A percentile compares a stretch with the other conserved stretches of the same genome.
These are phyloP conservation scores for Megaceryle maxima DNA, from an alignment of 2,113 vertebrate genomes.

Conservation along the genomic window DNA sequence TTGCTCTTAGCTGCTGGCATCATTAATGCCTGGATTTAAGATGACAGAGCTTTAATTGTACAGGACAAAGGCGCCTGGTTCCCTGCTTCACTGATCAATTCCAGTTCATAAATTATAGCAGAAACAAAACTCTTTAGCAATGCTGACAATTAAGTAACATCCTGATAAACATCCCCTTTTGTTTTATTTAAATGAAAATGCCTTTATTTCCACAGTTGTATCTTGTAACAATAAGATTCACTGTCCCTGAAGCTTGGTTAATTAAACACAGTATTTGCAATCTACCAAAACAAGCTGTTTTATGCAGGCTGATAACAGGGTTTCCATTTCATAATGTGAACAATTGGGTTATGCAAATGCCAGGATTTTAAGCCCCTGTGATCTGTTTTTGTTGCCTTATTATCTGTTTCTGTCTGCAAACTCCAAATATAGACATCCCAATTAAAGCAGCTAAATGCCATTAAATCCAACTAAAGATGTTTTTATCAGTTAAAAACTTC, in stretches of 20 bases:
- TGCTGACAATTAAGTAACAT: constrained; percentile 71
- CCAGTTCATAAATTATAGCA: constrained; percentile 51
- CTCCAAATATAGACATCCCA: constrained; percentile 64
- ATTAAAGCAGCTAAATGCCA: constrained; percentile 66
- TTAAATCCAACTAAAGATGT: constrained; percentile 55
- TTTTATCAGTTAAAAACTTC: constrained; percentile 61
- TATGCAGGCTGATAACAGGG: constrained; percentile 70
- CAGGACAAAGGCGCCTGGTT: constrained; percentile 18
- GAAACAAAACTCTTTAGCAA: constrained; percentile 53
- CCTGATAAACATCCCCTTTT: constrained; percentile 70
- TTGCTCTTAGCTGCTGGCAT: background rate
- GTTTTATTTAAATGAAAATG: constrained; percentile 69
- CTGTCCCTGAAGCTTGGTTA: constrained; percentile 70
- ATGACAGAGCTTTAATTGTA: constrained; percentile 45
- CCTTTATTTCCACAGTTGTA: constrained; percentile 63
- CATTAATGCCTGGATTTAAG: constrained; percentile 21
- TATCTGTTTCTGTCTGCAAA: constrained; percentile 63
- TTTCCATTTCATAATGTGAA: constrained; percentile 69
- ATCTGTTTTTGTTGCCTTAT: constrained; percentile 65
- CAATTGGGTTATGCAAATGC: constrained; percentile 64
- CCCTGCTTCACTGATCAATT: constrained; percentile 34
- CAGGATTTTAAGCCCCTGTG: constrained; percentile 58
- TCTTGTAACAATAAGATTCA: constrained; percentile 68
- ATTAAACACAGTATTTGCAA: constrained; percentile 70
- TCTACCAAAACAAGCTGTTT: constrained; percentile 70